Conservation (phyloP, 1,140 invertebrate genomes). For the Planococcus citri region DNA sequence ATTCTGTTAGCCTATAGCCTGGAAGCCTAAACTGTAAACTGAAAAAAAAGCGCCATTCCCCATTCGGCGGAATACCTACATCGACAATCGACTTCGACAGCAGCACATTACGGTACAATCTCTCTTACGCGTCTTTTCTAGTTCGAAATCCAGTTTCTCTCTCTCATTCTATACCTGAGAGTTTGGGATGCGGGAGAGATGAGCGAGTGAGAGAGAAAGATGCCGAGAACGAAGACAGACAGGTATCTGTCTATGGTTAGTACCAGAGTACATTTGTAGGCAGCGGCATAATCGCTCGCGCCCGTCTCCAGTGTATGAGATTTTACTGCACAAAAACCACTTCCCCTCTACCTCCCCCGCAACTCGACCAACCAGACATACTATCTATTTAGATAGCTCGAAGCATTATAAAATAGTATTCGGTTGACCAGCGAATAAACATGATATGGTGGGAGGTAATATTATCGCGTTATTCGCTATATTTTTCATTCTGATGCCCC, state of each 20-base stretch:
- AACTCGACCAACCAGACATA: background rate
- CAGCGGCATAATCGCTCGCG: background rate
- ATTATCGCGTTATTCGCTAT: background rate
- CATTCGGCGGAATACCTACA: no score
- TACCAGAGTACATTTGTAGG: constrained; percentile 10
- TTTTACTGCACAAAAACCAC: constrained; percentile 10
- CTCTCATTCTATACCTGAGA: no score
- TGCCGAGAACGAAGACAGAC: background rate
- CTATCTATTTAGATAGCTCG: constrained; percentile 20
- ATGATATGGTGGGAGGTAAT: constrained; percentile 9
- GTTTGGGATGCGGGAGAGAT: no score
- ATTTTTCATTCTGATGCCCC: background rate
- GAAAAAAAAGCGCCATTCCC: no score
- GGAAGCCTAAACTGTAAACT: no score
- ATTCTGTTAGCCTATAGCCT: no score
- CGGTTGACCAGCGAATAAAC: constrained; percentile 16
- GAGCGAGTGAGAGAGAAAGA: no score
- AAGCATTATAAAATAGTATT: constrained; percentile 16
- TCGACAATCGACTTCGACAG: no score
- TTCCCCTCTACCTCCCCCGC: constrained; percentile 12
- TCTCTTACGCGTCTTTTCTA: background rate
- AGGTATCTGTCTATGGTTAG: background rate
- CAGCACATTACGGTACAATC: no score
- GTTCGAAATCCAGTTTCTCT: background rate
- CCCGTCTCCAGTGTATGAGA: background rate